Percentiles rank a stretch among this genome's conserved stretches.
Evolutionary conservation across 92 coral and sea anemone species (phyloP).

Genomic region (Parazoanthus atlanticus): DNA sequence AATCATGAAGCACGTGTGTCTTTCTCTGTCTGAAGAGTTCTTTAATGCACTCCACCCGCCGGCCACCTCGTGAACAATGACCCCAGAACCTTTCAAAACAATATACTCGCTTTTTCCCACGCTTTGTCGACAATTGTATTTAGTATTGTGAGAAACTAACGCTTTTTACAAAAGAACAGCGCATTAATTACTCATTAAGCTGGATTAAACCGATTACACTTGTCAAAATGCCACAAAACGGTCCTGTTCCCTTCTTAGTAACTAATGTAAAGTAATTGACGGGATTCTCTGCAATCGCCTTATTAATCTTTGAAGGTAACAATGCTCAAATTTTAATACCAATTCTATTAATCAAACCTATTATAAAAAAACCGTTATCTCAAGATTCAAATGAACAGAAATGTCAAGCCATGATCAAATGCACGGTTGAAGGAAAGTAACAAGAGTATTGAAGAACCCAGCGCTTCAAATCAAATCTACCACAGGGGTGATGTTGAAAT

Average conservation of each 20-base stretch:
- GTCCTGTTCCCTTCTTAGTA: not conserved
- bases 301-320: not conserved
- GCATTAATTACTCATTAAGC: conserved; percentile 14
- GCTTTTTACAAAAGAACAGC: conserved; percentile 22
- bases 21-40: conserved; percentile 1
- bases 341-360: not conserved
- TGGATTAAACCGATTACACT: not conserved
- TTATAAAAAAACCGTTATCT: not conserved
- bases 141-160: conserved; percentile 17
- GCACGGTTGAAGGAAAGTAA: not conserved
- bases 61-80: conserved; percentile 8
- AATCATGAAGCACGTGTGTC: conserved; percentile 27
- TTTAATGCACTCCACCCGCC: conserved; percentile 23
- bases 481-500: not conserved
- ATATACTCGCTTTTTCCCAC: conserved; percentile 65
- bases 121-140: conserved; percentile 48
- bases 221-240: conserved; percentile 11
- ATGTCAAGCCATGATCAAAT: not conserved
- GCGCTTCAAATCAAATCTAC: not conserved
- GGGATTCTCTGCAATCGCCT: not conserved
- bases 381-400: not conserved
- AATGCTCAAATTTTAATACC: no score
- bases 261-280: not conserved
- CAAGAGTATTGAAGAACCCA: not conserved
- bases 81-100: conserved; percentile 29